These are phyloP conservation scores for Alectoris magna DNA, from an alignment of 2,797 vertebrate genomes.

Conservation along the genomic window DNA sequence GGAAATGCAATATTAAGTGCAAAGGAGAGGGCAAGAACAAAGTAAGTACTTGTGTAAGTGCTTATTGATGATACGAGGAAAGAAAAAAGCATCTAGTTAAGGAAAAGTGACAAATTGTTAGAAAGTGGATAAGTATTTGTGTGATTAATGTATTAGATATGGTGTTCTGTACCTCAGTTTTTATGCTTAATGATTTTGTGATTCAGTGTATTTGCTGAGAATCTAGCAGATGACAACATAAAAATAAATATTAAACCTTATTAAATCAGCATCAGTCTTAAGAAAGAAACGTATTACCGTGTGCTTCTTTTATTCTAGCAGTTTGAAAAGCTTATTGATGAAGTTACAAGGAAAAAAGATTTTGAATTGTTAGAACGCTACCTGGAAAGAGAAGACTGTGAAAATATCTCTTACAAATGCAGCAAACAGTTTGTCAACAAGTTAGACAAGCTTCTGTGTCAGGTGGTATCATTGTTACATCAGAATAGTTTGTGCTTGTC, in stretches of 20 bases:
- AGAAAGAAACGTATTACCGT: neutral
- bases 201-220: neutral
- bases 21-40: neutral
- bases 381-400: slow-evolving; percentile 78
- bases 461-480: slow-evolving; percentile 78
- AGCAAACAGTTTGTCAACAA: slow-evolving; percentile 89
- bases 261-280: neutral
- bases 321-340: slow-evolving; percentile 88
- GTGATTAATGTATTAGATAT: neutral
- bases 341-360: slow-evolving; percentile 82
- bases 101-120: neutral
- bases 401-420: slow-evolving; percentile 82
- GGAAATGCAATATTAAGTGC: neutral
- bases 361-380: slow-evolving; percentile 81
- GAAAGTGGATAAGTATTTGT: neutral
- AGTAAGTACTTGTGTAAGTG: neutral
- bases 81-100: neutral
- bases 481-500: neutral
- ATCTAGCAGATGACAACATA: neutral
- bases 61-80: neutral
- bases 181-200: neutral
- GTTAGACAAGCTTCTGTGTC: slow-evolving; percentile 87
- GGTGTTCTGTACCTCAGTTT: neutral
- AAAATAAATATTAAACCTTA: neutral
- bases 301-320: slow-evolving; percentile 62